Conservation (phyloP, 2,797 vertebrate genomes). For the Discoglossus pictus region DNA sequence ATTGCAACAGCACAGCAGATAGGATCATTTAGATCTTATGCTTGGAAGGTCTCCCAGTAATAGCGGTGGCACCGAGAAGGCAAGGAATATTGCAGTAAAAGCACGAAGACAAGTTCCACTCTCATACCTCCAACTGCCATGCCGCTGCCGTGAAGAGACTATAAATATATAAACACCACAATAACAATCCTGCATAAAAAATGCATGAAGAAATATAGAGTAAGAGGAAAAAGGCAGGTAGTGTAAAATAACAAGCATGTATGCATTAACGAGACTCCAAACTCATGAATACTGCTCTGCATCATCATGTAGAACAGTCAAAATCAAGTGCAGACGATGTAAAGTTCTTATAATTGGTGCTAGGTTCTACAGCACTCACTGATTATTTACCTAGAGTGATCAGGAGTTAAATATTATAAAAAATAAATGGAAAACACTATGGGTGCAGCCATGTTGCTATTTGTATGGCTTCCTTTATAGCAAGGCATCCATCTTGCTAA, state of each 20-base stretch:
- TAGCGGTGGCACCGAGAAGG: constrained; percentile 6
- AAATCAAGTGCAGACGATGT: too few relatives aligned
- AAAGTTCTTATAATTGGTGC: too few relatives aligned
- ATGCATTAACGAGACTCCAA: not conserved
- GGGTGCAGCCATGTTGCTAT: too few relatives aligned
- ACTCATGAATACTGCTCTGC: too few relatives aligned
- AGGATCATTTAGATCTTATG: constrained; percentile 28
- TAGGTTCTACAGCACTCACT: too few relatives aligned
- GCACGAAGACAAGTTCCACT: constrained; percentile 9
- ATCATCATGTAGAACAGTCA: too few relatives aligned
- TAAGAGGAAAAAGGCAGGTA: not conserved
- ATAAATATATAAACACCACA: constrained; percentile 33
- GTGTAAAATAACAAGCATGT: not conserved
- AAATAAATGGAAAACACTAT: too few relatives aligned
- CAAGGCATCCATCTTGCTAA: too few relatives aligned
- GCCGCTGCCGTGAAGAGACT: not conserved
- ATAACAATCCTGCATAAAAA: constrained; percentile 32
- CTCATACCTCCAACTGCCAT: constrained; percentile 10
- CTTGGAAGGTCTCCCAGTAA: constrained; percentile 27
- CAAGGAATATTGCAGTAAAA: constrained; percentile 26
- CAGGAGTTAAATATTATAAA: too few relatives aligned
- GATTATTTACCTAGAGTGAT: too few relatives aligned
- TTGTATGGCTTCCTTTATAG: too few relatives aligned
- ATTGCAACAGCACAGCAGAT: constrained; percentile 27
- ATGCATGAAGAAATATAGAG: constrained; percentile 18